Conservation (phyloP, 2,113 vertebrate genomes). For the Furnarius figulus region DNA sequence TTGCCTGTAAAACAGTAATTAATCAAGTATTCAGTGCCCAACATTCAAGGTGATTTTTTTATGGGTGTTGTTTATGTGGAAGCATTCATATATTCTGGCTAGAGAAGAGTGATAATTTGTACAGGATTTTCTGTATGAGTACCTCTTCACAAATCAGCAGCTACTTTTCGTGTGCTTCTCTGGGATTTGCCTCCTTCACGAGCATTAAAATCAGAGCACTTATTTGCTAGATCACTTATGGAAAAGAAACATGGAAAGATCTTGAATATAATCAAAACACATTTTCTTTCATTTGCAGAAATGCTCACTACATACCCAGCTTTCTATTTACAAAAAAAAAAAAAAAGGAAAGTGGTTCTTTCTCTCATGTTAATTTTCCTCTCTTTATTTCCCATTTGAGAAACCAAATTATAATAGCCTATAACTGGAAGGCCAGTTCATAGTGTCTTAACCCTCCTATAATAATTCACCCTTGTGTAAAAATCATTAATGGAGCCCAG, state of each 20-base stretch:
- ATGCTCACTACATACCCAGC: not conserved
- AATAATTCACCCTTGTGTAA: slow-evolving; percentile 20
- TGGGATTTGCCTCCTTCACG: not conserved
- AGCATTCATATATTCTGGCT: not conserved
- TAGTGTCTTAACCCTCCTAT: not conserved
- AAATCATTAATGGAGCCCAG: not conserved
- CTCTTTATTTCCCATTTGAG: slow-evolving; percentile 20
- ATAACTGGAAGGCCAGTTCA: not conserved
- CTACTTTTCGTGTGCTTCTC: not conserved
- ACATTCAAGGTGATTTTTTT: not conserved
- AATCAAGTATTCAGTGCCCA: not conserved
- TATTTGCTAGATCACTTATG: not conserved
- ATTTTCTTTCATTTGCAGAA: slow-evolving; percentile 26
- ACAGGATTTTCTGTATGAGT: not conserved
- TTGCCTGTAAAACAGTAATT: not conserved
- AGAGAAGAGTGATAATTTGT: accelerated
- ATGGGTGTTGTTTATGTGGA: not conserved
- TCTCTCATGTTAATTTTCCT: not conserved
- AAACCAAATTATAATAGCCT: not conserved
- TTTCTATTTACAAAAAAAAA: not conserved
- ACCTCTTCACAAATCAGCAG: not conserved
- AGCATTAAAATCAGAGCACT: not conserved
- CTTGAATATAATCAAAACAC: not conserved
- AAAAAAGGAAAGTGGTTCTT: not conserved
- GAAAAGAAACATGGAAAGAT: not conserved